Conservation (phyloP, 2,797 vertebrate genomes). For the Anguilla anguilla region DNA sequence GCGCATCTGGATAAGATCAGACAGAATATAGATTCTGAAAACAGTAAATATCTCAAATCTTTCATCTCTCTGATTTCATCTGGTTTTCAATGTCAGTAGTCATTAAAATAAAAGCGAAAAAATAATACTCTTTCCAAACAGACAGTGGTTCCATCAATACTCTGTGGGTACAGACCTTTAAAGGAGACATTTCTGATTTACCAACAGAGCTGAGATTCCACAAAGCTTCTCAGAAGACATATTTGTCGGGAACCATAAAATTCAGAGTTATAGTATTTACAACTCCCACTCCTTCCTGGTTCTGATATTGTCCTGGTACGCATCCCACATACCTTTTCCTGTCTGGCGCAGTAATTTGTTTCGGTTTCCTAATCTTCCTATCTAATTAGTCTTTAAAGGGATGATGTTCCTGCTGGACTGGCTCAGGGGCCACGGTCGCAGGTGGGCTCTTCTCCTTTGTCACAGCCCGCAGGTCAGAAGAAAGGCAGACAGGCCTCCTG, state of each 20-base stretch:
- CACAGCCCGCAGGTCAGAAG: background rate
- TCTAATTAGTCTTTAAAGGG: conserved; percentile 26
- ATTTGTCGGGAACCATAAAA: conserved; percentile 30
- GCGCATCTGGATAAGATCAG: background rate
- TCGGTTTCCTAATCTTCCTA: conserved; percentile 50
- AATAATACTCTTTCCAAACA: background rate
- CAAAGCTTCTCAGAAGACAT: conserved; percentile 55
- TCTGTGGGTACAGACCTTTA: background rate
- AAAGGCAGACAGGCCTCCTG: conserved; percentile 27
- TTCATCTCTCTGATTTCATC: background rate
- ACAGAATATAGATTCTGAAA: background rate
- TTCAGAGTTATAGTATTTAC: conserved; percentile 28
- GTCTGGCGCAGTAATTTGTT: conserved; percentile 54
- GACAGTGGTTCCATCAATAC: background rate
- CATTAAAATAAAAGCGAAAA: background rate
- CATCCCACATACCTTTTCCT: conserved; percentile 39
- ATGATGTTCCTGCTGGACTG: conserved; percentile 37
- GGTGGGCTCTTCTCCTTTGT: background rate
- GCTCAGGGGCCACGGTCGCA: background rate
- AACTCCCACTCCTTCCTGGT: conserved; percentile 40
- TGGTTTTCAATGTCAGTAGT: background rate
- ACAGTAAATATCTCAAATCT: background rate
- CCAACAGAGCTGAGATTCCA: background rate
- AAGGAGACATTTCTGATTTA: background rate
- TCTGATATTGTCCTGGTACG: conserved; percentile 20